Conservation (phyloP, 2,888 invertebrate genomes). For the Celastrina argiolus region DNA sequence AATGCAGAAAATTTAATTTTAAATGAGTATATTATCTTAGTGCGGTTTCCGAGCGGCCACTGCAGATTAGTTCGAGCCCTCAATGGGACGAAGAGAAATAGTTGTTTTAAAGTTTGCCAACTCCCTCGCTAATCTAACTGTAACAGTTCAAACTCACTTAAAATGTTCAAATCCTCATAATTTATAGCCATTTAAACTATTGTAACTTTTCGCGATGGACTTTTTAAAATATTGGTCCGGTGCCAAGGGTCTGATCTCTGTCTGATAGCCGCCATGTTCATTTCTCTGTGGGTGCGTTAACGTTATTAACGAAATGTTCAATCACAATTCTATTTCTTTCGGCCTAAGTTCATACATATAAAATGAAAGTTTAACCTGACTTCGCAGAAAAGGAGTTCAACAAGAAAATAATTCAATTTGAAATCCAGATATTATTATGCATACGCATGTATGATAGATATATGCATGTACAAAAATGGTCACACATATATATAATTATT, state of each 20-base stretch:
- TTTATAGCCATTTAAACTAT: slow-evolving; percentile 1
- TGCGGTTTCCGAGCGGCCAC: background rate
- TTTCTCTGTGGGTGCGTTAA: too few relatives aligned
- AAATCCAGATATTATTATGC: too few relatives aligned
- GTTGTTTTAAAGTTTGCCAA: slow-evolving; percentile 23
- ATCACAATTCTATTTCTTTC: too few relatives aligned
- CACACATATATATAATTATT: too few relatives aligned
- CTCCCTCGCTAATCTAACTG: slow-evolving; percentile 21
- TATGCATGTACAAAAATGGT: too few relatives aligned
- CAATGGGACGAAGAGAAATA: slow-evolving; percentile 26
- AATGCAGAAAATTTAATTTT: slow-evolving; percentile 3
- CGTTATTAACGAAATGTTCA: too few relatives aligned
- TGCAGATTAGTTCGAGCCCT: slow-evolving; percentile 25
- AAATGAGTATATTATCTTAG: background rate
- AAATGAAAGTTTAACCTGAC: too few relatives aligned
- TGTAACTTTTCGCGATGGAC: background rate
- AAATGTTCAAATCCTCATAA: background rate
- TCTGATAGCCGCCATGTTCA: background rate
- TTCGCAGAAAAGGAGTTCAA: too few relatives aligned
- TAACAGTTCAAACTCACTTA: slow-evolving; percentile 2
- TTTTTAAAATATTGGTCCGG: background rate
- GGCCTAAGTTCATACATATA: too few relatives aligned
- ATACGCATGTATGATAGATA: too few relatives aligned
- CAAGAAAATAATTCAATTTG: too few relatives aligned
- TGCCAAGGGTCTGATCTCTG: background rate